Evolutionary conservation across 2,888 invertebrate genomes (phyloP).

Genomic region (Pyrrhosoma nymphula): DNA sequence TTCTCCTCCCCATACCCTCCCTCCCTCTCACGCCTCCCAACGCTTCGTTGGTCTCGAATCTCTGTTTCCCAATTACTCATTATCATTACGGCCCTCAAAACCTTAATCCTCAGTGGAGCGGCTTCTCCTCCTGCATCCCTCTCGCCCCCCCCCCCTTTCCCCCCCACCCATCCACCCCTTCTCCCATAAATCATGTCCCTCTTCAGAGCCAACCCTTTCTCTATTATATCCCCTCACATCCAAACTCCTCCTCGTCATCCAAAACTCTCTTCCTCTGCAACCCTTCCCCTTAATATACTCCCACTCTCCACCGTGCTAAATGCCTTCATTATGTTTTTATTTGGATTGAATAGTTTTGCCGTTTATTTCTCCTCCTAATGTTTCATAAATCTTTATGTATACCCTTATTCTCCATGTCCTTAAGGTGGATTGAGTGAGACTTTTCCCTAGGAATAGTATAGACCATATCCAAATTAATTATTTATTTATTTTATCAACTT

Average conservation of each 20-base stretch:
- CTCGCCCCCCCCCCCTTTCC: not conserved
- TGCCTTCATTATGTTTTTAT: not conserved
- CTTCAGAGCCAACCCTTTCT: not conserved
- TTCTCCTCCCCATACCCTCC: not conserved
- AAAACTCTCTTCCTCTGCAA: not conserved
- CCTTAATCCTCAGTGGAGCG: not conserved
- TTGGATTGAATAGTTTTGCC: not conserved
- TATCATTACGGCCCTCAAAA: constrained; percentile 39
- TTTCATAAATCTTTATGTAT: no score
- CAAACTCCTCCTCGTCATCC: not conserved
- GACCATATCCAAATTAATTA: no score
- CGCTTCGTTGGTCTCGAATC: not conserved
- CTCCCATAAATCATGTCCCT: constrained; percentile 5
- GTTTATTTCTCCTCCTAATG: no score
- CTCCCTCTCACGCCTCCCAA: not conserved
- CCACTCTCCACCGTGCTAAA: not conserved
- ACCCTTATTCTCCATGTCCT: no score
- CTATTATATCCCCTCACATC: not conserved
- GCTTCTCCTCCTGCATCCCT: not conserved
- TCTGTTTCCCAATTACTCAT: constrained; percentile 52
- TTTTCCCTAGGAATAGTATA: no score
- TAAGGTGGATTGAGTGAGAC: no score
- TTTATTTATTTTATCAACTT: no score
- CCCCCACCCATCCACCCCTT: not conserved
- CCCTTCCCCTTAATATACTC: not conserved